These are phyloP conservation scores for Volucella zonaria DNA, from an alignment of 2,888 invertebrate species.

Conservation along the genomic window DNA sequence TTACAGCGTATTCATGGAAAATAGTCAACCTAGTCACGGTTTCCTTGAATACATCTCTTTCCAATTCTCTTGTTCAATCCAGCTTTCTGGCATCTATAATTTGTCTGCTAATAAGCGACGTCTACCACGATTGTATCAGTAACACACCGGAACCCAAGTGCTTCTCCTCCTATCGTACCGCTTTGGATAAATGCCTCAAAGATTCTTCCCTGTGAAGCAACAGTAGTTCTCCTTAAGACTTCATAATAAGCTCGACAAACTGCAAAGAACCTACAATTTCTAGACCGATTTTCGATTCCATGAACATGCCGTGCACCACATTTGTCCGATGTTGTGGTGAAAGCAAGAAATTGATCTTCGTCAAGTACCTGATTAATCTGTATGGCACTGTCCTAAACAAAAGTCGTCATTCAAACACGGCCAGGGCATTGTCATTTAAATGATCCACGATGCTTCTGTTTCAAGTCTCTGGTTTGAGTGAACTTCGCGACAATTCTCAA, in stretches of 20 bases:
- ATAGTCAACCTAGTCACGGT: slow-evolving; percentile 75
- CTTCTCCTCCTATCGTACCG: too few relatives aligned
- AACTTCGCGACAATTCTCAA: slow-evolving; percentile 79
- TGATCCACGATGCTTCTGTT: slow-evolving; percentile 76
- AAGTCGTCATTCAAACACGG: slow-evolving; percentile 78
- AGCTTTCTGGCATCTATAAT: too few relatives aligned
- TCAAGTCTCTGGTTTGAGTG: slow-evolving; percentile 78
- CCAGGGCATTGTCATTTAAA: slow-evolving; percentile 80
- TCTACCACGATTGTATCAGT: too few relatives aligned
- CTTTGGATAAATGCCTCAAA: slow-evolving; percentile 55
- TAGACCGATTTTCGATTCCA: slow-evolving; percentile 72
- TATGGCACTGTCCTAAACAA: slow-evolving; percentile 77
- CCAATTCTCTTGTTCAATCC: slow-evolving; percentile 15
- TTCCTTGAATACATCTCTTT: slow-evolving; percentile 63
- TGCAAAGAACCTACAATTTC: too few relatives aligned
- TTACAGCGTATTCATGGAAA: slow-evolving; percentile 8
- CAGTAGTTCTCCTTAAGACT: slow-evolving; percentile 77
- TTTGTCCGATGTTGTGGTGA: slow-evolving; percentile 80
- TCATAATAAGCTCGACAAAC: too few relatives aligned
- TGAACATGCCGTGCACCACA: slow-evolving; percentile 76
- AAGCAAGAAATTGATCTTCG: too few relatives aligned
- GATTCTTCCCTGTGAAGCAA: slow-evolving; percentile 77
- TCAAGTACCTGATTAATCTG: slow-evolving; percentile 77
- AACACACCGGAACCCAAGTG: too few relatives aligned
- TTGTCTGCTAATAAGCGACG: too few relatives aligned